Conservation (phyloP, 1,140 invertebrate species). For the Melanaphis sacchari region DNA sequence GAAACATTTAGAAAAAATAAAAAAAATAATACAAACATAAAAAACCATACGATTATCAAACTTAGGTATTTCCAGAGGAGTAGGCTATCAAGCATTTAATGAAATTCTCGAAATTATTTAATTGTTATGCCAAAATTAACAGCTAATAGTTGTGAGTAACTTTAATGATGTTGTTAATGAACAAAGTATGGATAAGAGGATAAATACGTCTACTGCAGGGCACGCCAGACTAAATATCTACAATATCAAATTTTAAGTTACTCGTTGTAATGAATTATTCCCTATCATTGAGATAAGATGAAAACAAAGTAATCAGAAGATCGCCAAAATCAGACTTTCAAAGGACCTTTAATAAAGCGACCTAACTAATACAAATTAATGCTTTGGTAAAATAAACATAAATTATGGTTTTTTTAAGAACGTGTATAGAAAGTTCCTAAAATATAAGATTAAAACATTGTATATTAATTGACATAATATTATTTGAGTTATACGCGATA, state of each 20-base stretch:
- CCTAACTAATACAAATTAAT: not conserved
- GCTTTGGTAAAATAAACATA: no score
- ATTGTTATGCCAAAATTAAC: not conserved
- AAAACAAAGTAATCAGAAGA: not conserved
- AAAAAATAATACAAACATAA: not conserved
- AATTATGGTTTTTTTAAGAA: no score
- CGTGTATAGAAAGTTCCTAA: not conserved
- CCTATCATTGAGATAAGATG: not conserved
- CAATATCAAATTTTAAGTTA: not conserved
- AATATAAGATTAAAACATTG: not conserved
- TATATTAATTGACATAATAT: not conserved
- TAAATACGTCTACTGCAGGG: no score
- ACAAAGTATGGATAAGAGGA: not conserved
- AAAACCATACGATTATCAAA: not conserved
- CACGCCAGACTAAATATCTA: not conserved
- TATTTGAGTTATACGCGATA: not conserved
- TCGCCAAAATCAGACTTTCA: not conserved
- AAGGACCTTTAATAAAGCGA: not conserved
- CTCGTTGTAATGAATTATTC: not conserved
- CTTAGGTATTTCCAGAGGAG: no score
- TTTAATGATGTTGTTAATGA: not conserved
- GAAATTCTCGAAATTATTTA: not conserved
- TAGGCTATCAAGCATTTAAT: not conserved
- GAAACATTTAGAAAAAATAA: not conserved
- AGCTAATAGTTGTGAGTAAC: not conserved